A percentile compares a stretch with the other conserved stretches of the same genome.
Evolutionary conservation across 2,888 invertebrate species (phyloP).

Genomic region (Periphyllus acericola): DNA sequence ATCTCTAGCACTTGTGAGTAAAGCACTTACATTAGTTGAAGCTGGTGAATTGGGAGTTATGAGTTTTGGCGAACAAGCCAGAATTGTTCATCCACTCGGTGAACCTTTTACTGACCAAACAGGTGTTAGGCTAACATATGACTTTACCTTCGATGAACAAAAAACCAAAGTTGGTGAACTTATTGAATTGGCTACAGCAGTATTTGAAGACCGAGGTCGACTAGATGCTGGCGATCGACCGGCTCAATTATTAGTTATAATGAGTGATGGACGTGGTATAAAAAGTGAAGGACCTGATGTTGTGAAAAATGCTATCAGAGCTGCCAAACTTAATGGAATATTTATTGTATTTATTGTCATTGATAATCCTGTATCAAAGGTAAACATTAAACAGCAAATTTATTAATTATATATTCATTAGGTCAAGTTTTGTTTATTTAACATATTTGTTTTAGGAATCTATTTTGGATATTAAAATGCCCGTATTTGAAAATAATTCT

Average conservation of each 20-base stretch:
- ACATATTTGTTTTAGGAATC: conserved; percentile 76
- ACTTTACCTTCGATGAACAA: conserved; percentile 87
- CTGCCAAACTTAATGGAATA: conserved; percentile 83
- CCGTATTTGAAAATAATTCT: conserved; percentile 73
- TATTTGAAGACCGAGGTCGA: conserved; percentile 70
- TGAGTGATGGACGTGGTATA: conserved; percentile 95
- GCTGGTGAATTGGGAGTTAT: conserved; percentile 92
- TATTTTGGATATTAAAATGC: conserved; percentile 87
- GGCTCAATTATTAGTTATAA: conserved; percentile 87
- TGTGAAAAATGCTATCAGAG: conserved; percentile 81
- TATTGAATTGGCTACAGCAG: conserved; percentile 80
- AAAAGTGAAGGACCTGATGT: conserved; percentile 85
- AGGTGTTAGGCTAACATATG: conserved; percentile 82
- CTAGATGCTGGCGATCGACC: conserved; percentile 45
- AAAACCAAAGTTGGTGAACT: conserved; percentile 88
- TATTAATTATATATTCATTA: not conserved
- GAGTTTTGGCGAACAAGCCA: conserved; percentile 87
- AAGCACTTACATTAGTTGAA: conserved; percentile 91
- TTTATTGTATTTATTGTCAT: conserved; percentile 96
- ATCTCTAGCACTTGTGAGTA: conserved; percentile 87
- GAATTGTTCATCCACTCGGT: conserved; percentile 86
- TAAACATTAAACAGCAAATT: conserved; percentile 67
- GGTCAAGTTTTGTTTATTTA: not conserved
- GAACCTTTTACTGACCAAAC: conserved; percentile 88
- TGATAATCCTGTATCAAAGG: conserved; percentile 92